Conservation (phyloP, 2,797 vertebrate genomes). For the Pseudochirops cupreus region DNA sequence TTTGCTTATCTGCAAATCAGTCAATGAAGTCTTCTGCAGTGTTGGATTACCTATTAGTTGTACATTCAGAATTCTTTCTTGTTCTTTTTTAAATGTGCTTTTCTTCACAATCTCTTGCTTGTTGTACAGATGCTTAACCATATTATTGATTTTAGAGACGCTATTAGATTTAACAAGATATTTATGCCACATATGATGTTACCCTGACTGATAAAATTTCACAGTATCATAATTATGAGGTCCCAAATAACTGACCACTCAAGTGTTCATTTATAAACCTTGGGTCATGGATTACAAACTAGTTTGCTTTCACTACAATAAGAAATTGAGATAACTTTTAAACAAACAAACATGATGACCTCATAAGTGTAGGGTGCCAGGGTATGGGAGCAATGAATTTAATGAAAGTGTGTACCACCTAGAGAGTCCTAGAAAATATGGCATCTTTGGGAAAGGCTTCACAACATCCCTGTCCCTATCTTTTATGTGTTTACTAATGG, state of each 20-base stretch:
- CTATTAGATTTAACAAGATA: constrained; percentile 3
- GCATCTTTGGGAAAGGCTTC: background rate
- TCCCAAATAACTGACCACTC: background rate
- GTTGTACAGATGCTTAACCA: background rate
- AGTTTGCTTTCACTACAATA: background rate
- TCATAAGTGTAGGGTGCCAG: background rate
- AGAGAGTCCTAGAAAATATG: background rate
- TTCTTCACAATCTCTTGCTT: constrained; percentile 18
- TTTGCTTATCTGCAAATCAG: background rate
- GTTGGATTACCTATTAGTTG: constrained; percentile 12
- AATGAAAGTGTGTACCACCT: background rate
- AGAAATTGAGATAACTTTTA: background rate
- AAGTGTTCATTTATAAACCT: background rate
- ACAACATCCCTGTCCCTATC: background rate
- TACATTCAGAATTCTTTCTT: background rate
- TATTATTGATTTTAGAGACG: background rate
- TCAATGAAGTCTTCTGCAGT: constrained; percentile 4
- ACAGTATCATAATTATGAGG: background rate
- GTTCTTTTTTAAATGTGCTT: background rate
- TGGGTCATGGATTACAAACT: background rate
- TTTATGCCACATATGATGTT: background rate
- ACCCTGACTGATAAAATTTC: background rate
- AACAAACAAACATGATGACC: background rate
- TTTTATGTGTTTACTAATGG: background rate
- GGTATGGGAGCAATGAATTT: background rate